Conservation (phyloP, 2,113 vertebrate genomes). For the Syngnathoides biaculeatus region DNA sequence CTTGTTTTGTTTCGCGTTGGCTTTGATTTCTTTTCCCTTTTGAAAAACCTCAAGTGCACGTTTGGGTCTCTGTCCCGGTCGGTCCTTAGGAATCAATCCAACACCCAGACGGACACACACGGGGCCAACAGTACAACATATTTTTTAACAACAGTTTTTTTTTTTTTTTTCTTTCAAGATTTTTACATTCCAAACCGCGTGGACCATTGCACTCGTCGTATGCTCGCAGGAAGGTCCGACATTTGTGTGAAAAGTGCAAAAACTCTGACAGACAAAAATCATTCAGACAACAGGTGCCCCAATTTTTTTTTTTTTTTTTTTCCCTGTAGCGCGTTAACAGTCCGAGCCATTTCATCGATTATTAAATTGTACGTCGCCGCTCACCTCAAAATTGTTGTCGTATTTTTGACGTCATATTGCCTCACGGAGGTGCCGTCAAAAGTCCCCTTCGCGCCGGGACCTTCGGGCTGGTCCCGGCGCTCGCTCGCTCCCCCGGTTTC, state of each 20-base stretch:
- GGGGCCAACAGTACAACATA: conserved; percentile 30
- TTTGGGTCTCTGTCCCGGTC: conserved; percentile 18
- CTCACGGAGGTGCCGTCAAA: not conserved
- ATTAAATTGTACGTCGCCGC: conserved; percentile 55
- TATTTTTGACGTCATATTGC: conserved; percentile 3
- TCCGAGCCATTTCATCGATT: conserved; percentile 68
- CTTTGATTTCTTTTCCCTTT: conserved; percentile 16
- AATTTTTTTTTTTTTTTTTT: conserved; percentile 20
- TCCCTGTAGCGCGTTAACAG: conserved; percentile 70
- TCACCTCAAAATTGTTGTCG: conserved; percentile 10
- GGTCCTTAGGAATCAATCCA: conserved; percentile 31
- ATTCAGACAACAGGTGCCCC: conserved; percentile 39
- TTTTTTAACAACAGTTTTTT: conserved; percentile 7
- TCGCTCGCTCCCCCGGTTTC: not conserved
- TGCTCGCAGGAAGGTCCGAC: conserved; percentile 59
- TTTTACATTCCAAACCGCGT: conserved; percentile 44
- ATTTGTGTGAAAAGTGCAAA: conserved; percentile 69
- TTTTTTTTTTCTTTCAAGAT: not conserved
- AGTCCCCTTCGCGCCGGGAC: too few species aligned
- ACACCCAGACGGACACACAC: conserved; percentile 40
- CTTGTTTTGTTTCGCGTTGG: conserved; percentile 31
- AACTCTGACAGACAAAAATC: conserved; percentile 46
- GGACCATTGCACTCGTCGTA: conserved; percentile 34
- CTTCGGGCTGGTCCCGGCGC: not conserved
- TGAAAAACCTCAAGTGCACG: conserved; percentile 6